These are phyloP conservation scores for Nephrocerus scutellatus DNA, from an alignment of 2,888 invertebrate species.

Conservation along the genomic window DNA sequence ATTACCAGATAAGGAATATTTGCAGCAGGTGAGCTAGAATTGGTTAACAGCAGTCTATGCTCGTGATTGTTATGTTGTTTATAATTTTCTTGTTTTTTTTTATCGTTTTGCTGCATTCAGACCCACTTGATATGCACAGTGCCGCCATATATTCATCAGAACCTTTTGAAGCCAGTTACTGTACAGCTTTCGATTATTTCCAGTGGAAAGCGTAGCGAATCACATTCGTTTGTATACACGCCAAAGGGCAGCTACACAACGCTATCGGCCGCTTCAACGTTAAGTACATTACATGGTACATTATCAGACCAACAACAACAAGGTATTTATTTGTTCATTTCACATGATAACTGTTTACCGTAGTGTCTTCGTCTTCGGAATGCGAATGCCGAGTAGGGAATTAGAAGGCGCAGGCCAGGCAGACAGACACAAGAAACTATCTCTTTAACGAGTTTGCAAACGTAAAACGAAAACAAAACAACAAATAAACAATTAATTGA, in stretches of 20 bases:
- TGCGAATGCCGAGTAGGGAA: too few relatives aligned
- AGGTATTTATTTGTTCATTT: conserved; percentile 43
- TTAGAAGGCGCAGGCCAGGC: too few relatives aligned
- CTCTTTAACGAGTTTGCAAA: too few relatives aligned
- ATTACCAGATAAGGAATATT: conserved; percentile 79
- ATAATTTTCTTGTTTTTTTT: conserved; percentile 1
- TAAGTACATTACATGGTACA: conserved; percentile 41
- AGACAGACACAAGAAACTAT: too few relatives aligned
- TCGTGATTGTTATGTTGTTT: not conserved
- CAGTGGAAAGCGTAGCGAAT: conserved; percentile 79
- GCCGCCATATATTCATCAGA: conserved; percentile 65
- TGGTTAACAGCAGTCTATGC: conserved; percentile 5
- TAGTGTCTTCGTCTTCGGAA: too few relatives aligned
- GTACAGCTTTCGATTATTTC: conserved; percentile 75
- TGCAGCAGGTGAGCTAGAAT: conserved; percentile 62
- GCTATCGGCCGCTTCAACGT: conserved; percentile 42
- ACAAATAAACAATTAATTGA: too few relatives aligned
- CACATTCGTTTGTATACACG: conserved; percentile 76
- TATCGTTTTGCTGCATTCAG: conserved; percentile 48
- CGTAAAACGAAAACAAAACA: too few relatives aligned
- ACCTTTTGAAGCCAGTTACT: conserved; percentile 60
- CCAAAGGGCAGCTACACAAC: conserved; percentile 49
- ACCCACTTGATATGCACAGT: conserved; percentile 83
- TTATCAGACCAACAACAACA: conserved; percentile 36
- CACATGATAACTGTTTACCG: not conserved